Base-by-base conservation (phyloP, 1,140 invertebrate species). In the Megalopta genalis region DNA sequence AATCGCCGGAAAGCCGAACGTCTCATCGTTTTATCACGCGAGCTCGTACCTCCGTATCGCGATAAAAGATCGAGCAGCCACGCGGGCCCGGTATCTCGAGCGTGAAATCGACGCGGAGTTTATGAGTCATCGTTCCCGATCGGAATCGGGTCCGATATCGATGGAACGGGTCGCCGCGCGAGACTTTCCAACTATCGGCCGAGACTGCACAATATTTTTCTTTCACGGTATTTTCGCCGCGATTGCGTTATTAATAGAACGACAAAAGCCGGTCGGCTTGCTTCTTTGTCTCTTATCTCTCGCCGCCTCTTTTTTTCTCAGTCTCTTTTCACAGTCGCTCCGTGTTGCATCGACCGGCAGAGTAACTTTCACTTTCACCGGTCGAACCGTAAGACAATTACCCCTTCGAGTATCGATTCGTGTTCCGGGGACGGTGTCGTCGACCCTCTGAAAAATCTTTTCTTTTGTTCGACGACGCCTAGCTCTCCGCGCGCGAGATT, bases 361-460 rank as follows among this genome's bases (percentile, higher is more conserved):
- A n/a, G 27, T 25, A 60, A 78, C 76, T 78, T 78, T 78, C 76
- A 72, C 76, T 78, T 65, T 78, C 42, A 59, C 46, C 27, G 42
- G 59, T 63, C 76, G 76, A 77, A 76, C 64, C 64, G 25, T 59
- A 71, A 78, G 76, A 78, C 76, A 65, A 72, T 66, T 46, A 70
- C 76, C 69, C 76, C 76, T 72, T 78, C 25, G 76, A 64, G 46
- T 78, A 78, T 78, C 76, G 76, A 78, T 72, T 52, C 25, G 39
- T 60, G n/a, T 32, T 49, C 59, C 12, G 10, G 42, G 46, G 21
- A 14, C 32, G 76, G 49, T 78, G 76, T 72, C 76, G 59, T 72
- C 76, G 76, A 77, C 68, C 76, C 69, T 70, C 60, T 9, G 25
- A 62, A 70, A 57, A n/a, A 21, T 6, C 3, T 52, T n/a, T 52